A percentile compares a stretch with the other conserved stretches of the same genome.
These are phyloP conservation scores for Anseranas semipalmata DNA, from an alignment of 2,113 vertebrate genomes.

Conservation along the genomic window DNA sequence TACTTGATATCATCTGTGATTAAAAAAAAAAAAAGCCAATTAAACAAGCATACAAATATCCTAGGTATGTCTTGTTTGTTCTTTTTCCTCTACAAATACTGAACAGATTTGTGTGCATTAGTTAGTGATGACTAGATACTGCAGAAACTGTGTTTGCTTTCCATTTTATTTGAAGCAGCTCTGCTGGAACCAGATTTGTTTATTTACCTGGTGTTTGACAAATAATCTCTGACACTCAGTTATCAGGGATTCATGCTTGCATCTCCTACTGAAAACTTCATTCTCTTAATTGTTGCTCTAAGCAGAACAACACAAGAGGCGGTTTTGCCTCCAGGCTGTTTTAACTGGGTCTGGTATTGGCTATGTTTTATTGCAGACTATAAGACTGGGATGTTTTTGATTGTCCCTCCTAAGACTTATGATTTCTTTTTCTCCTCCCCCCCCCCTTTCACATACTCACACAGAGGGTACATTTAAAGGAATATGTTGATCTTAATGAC, in stretches of 20 bases:
- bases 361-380: neutral
- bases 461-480: conserved; percentile 18
- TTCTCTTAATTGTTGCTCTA: conserved; percentile 7
- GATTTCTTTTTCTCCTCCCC: neutral
- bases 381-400: conserved; percentile 5
- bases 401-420: neutral
- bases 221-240: neutral
- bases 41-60: neutral
- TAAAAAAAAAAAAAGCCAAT: neutral
- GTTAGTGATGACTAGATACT: neutral
- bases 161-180: neutral
- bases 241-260: neutral
- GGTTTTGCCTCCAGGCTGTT: conserved; percentile 21
- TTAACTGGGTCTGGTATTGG: neutral
- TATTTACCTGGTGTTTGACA: conserved; percentile 21
- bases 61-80: neutral
- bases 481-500: conserved; percentile 40
- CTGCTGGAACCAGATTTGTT: neutral
- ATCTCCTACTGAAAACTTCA: neutral
- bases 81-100: neutral
- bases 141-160: conserved; percentile 16
- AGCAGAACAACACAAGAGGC: conserved; percentile 5
- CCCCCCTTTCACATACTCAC: neutral
- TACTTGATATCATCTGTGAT: neutral
- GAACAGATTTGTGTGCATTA: neutral